Evolutionary conservation across 2,113 vertebrate species (phyloP), one percentile per base, ranked within the genome.

Genomic region (Muscicapa adusta): DNA sequence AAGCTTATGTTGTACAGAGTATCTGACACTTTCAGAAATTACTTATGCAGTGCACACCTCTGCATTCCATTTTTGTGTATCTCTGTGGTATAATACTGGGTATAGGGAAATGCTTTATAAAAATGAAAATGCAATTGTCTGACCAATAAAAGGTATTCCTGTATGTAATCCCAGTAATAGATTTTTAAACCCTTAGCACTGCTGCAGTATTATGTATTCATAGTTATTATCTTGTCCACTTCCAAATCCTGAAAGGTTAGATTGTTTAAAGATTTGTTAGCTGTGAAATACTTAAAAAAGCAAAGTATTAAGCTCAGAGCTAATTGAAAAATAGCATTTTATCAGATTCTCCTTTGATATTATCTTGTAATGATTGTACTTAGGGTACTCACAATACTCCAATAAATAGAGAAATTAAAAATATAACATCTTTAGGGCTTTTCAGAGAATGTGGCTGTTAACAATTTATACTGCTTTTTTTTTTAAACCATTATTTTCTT

Each of bases 401-500:
- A 95, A 77, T 96, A 97, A 97, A 96, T 94, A 95, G 89, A 63
- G 93, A 97, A 97, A 98, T 97, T 97, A 95, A 96, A 97, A 96
- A 97, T 97, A 97, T 94, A 97, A 97, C 96, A 96, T 97, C 96
- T 97, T 98, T 85, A 74, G 95, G 97, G 96, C 96, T 97, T 96
- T 96, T 88, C 91, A 93, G 94, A 96, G 88, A 97, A 96, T 94
- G 95, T 89, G 94, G 91, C 84, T 96, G 92, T 96, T 98, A 97
- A 97, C 96, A 95, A 96, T 97, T 97, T 94, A 96, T 88, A 94
- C 91, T 94, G 97, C 96, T 94, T 97, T 97, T 94, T 97, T 97
- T 92, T 98, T 98, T 97, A 96, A 94, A 97, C 96, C 96, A 96
- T 97, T 98, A 98, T 98, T 98, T 97, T 96, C 96, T 97, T 97